Conservation (phyloP, 2,797 vertebrate genomes). For the Parauchenoglanis ngamensis region DNA sequence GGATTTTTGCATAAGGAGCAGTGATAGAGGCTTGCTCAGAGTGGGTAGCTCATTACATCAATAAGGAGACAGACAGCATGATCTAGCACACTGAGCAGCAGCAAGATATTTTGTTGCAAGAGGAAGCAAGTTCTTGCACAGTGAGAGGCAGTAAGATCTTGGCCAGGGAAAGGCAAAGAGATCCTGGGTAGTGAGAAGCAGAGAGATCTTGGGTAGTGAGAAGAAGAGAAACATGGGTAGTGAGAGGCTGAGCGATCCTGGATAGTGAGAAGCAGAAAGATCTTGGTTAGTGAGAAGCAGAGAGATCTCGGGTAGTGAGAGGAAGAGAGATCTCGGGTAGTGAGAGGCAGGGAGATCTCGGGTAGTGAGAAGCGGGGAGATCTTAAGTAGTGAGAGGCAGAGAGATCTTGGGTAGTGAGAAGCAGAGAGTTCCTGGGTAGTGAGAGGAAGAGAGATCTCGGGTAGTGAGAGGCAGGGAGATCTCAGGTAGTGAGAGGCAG, state of each 20-base stretch:
- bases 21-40: background rate
- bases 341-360: background rate
- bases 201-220: too few species aligned
- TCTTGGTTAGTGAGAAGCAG: background rate
- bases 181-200: too few species aligned
- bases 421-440: background rate
- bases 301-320: background rate
- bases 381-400: background rate
- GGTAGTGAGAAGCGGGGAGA: background rate
- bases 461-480: background rate
- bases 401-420: background rate
- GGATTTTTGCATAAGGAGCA: background rate
- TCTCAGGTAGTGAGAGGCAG: too few species aligned
- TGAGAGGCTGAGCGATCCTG: background rate
- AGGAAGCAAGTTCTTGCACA: background rate
- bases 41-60: background rate
- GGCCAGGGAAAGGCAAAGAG: too few species aligned
- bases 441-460: too few species aligned
- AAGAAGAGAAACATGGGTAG: background rate
- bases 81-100: background rate
- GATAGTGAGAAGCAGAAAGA: background rate
- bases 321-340: background rate
- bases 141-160: too few species aligned
- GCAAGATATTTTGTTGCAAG: background rate
- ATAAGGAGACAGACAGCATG: background rate